Percentiles rank a stretch among this genome's conserved stretches.
phyloP scores from a whole-genome alignment of 2,888 invertebrate genomes.

The Drosophila fungiperda region DNA sequence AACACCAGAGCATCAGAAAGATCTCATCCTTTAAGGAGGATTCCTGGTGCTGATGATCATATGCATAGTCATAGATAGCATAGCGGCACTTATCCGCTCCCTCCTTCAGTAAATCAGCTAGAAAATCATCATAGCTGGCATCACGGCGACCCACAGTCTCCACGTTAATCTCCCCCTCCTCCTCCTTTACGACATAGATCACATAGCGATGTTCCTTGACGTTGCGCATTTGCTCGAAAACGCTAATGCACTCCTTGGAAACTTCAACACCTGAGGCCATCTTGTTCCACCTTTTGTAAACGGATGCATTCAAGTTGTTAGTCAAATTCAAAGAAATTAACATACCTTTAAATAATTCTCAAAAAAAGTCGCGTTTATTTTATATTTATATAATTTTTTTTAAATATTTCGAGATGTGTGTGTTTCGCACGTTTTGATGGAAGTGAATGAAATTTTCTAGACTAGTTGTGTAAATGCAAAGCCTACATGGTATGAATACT shows the following conservation, averaged over 20 bases:
- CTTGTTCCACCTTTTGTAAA: background rate
- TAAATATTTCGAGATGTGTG: background rate
- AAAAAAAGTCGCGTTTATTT: background rate
- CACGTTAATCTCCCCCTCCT: slow-evolving; percentile 34
- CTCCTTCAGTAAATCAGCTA: slow-evolving; percentile 32
- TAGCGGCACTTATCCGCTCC: slow-evolving; percentile 55
- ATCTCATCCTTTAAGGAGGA: slow-evolving; percentile 55
- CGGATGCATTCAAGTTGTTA: background rate
- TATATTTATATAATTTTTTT: background rate
- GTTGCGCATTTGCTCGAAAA: slow-evolving; percentile 51
- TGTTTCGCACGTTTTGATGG: no score
- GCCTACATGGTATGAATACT: background rate
- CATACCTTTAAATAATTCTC: slow-evolving; percentile 8
- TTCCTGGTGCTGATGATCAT: slow-evolving; percentile 48
- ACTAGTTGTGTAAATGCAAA: background rate
- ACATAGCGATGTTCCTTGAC: slow-evolving; percentile 56
- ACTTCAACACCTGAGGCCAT: slow-evolving; percentile 58
- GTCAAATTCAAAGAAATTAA: background rate
- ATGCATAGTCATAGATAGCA: slow-evolving; percentile 58
- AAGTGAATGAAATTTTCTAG: background rate
- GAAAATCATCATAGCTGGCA: slow-evolving; percentile 51
- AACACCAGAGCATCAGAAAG: slow-evolving; percentile 63
- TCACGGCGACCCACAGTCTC: slow-evolving; percentile 44
- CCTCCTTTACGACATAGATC: slow-evolving; percentile 40
- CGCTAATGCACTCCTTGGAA: slow-evolving; percentile 30